Conservation (phyloP, 2,113 vertebrate species). For the Pandion haliaetus region DNA sequence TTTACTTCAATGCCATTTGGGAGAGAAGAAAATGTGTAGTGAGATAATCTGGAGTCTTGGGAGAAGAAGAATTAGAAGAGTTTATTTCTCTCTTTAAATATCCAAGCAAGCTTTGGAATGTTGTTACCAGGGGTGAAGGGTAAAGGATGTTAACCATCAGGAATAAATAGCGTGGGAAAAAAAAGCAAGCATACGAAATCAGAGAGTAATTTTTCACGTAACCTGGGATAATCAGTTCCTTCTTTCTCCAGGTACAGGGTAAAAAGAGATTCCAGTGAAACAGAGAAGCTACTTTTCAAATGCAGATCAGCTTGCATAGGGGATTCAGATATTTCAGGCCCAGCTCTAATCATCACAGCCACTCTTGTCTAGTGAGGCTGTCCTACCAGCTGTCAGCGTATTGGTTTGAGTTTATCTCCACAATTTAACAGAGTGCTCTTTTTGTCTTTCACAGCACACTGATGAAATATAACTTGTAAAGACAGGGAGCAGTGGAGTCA, state of each 20-base stretch:
- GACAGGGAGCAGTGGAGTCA: neutral
- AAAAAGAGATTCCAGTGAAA: neutral
- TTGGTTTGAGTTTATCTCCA: neutral
- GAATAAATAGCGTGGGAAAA: neutral
- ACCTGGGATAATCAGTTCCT: neutral
- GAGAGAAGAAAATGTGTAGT: neutral
- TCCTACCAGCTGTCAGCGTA: neutral
- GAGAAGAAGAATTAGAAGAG: neutral
- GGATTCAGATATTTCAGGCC: neutral
- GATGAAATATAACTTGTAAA: neutral
- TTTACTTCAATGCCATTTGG: neutral
- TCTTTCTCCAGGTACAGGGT: neutral
- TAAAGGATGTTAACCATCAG: neutral
- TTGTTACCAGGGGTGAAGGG: neutral
- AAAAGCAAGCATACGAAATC: neutral
- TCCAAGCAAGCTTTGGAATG: neutral
- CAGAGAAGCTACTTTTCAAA: neutral
- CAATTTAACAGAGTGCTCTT: neutral
- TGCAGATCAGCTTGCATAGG: neutral
- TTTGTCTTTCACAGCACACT: neutral
- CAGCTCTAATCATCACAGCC: neutral
- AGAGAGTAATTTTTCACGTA: neutral
- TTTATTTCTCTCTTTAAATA: neutral
- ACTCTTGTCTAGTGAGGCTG: neutral
- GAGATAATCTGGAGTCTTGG: neutral